Evolutionary conservation across 2,797 vertebrate species (phyloP), one percentile per base, ranked within the genome.

Genomic region (Parauchenoglanis ngamensis): DNA sequence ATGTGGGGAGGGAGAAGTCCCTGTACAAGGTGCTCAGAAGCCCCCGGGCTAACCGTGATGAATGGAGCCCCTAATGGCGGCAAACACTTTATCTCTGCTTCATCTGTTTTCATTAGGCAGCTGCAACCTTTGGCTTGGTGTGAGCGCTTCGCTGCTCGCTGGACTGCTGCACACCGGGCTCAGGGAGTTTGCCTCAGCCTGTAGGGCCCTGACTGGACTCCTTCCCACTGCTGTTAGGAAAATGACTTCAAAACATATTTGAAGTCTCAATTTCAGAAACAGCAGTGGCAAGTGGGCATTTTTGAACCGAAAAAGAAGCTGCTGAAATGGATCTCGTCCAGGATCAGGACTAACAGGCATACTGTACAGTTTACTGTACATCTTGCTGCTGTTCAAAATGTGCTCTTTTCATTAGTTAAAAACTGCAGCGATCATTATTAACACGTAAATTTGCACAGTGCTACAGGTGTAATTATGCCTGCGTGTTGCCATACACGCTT

Each of bases 91-190:
- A 95, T 96, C 95, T 96, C 95, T 96, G 96, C 95, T 95, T 96
- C 95, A 96, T 96, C 96, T 96, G 96, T 96, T 96, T 96, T 96
- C 96, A 96, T 96, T 96, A 96, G 94, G 94, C 93, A 91, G 93
- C 92, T 91, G 92, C 93, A 94, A 96, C 95, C 95, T 96, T 96
- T 95, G 95, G 95, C 94, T 95, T 93, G 94, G 91, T 91, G 89
- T 87, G 94, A 95, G 95, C 93, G 94, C 95, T 94, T 94, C 90
- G 93, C 92, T 93, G 94, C 95, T 94, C 94, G 94, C 92, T 92
- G 93, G 94, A 94, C 92, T 87, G 90, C 92, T 88, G 63, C 94
- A 94, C 92, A 92, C 88, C 92, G 87, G 57, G 79, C 59, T 89
- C 91, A 87, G 90, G 75, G 88, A 89, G 89, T 88, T 89, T 90